Conservation (phyloP, 2,888 invertebrate genomes). For the Lycaena phlaeas region DNA sequence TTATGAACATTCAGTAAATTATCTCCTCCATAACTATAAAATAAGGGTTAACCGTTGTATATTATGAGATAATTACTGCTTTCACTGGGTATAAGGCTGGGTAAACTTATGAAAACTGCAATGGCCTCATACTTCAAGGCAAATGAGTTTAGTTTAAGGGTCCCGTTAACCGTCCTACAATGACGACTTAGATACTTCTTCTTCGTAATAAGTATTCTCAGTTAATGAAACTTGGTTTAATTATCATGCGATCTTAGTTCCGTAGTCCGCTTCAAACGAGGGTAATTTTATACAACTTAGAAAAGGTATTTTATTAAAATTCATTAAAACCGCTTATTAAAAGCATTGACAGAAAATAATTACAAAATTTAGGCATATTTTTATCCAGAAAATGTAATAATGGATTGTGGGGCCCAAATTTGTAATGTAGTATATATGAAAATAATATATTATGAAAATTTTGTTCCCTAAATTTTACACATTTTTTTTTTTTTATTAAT, state of each 20-base stretch:
- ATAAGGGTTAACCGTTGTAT: not conserved
- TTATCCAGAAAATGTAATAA: too few relatives aligned
- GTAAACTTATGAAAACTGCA: constrained; percentile 12
- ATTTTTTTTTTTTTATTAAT: too few relatives aligned
- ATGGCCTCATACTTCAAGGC: constrained; percentile 7
- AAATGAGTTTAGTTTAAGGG: constrained; percentile 15
- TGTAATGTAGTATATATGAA: too few relatives aligned
- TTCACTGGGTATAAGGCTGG: constrained; percentile 1
- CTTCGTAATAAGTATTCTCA: constrained; percentile 15
- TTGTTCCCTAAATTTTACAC: too few relatives aligned
- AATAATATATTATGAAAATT: too few relatives aligned
- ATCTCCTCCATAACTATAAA: not conserved
- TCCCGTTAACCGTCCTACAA: constrained; percentile 14
- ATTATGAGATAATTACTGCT: not conserved
- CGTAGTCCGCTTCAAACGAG: not conserved
- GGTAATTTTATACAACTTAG: not conserved
- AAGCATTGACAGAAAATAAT: too few relatives aligned
- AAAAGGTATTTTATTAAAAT: too few relatives aligned
- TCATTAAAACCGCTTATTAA: too few relatives aligned
- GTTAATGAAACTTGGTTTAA: constrained; percentile 17
- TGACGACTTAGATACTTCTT: constrained; percentile 15
- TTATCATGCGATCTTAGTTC: constrained; percentile 14
- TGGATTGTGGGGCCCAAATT: too few relatives aligned
- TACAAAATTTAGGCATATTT: too few relatives aligned
- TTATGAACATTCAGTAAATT: not conserved